phyloP scores from a whole-genome alignment of 2,113 vertebrate genomes.

The Pagrus major region DNA sequence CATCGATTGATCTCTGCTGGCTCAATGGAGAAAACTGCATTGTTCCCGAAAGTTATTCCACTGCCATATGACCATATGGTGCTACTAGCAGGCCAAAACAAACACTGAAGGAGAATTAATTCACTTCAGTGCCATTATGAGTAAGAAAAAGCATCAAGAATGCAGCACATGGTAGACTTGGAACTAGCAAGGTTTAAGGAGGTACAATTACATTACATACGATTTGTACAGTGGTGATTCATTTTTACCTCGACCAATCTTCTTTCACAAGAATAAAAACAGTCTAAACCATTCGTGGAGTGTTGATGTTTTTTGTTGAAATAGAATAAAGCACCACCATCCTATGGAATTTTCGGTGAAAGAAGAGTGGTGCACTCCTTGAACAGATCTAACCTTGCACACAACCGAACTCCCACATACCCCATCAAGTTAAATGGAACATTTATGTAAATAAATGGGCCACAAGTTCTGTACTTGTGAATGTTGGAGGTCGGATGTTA shows the following conservation, averaged over 20 bases:
- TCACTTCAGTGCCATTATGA: background rate
- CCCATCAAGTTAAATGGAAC: background rate
- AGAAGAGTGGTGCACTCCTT: background rate
- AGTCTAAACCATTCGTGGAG: background rate
- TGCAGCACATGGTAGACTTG: background rate
- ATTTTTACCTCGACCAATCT: background rate
- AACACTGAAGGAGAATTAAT: slow-evolving; percentile 5
- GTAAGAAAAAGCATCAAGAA: background rate
- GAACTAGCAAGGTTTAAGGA: background rate
- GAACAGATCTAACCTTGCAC: background rate
- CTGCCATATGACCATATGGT: slow-evolving; percentile 24
- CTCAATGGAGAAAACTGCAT: slow-evolving; percentile 12
- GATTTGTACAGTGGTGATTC: background rate
- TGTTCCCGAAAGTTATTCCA: slow-evolving; percentile 27
- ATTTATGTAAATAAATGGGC: no score
- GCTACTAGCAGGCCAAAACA: slow-evolving; percentile 22
- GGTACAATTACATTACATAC: background rate
- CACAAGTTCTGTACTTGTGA: background rate
- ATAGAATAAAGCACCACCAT: background rate
- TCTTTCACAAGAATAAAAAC: background rate
- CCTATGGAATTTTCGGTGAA: background rate
- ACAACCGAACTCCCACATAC: background rate
- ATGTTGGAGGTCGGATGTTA: background rate
- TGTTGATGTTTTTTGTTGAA: background rate
- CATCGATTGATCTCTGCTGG: slow-evolving; percentile 27